Base-by-base conservation (phyloP, 2,113 vertebrate genomes). In the Grus americana region DNA sequence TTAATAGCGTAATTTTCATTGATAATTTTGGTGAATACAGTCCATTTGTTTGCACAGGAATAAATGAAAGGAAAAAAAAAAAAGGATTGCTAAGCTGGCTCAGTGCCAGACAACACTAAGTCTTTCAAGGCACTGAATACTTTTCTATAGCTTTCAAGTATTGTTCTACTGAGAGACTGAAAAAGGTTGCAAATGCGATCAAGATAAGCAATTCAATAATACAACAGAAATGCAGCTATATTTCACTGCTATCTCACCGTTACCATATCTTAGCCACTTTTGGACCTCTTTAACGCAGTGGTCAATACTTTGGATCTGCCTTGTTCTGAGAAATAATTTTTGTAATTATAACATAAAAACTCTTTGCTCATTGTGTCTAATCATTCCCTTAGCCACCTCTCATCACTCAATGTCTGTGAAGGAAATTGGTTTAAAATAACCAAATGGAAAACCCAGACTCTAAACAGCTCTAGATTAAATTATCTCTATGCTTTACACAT, bases 141-240 rank as follows among this genome's bases (percentile, higher is more conserved):
- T 94, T 90, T 95, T 29, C 67, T 62, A 54, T 47, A 78, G 63
- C 54, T 88, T 86, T 94, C 19, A 83, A 75, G 71, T 88, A 54
- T 71, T 92, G 46, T 93, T 94, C 75, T 71, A 58, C 12, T 59
- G 49, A 85, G 71, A 85, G 70, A 72, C 59, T 96, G 68, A 91
- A 93, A 93, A 76, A 88, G 29, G 63, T 70, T 94, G 57, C 71
- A 90, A 97, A 96, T 86, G 62, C 54, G 84, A 61, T 84, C 82
- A 80, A 88, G 80, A 94, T 91, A 94, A 94, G 68, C 38, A 67
- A 73, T 95, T 95, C 47, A 94, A 50, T 93, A 92, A 96, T 42
- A 79, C 22, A 85, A n/a, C 54, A 93, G 86, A 96, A 96, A 96
- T 79, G 15, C 34, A 90, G 55, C 63, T 89, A 34, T 91, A 76